Evolutionary conservation across 2,888 invertebrate genomes (phyloP).

Genomic region (Empis livida): DNA sequence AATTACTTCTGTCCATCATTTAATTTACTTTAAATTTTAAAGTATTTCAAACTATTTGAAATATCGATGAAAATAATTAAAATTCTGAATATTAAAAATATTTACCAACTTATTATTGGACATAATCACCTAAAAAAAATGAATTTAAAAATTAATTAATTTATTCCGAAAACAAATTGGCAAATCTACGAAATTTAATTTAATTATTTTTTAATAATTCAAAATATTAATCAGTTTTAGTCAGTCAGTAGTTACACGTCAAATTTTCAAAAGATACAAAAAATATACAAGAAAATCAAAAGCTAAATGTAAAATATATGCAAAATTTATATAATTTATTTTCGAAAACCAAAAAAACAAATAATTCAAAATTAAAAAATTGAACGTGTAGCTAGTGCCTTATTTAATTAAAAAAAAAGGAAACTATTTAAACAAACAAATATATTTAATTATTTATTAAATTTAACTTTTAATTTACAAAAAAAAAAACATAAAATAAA

Average conservation of each 20-base stretch:
- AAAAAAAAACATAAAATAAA: neutral
- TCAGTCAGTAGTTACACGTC: constrained; percentile 35
- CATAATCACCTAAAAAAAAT: too few species aligned
- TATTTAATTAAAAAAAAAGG: constrained; percentile 15
- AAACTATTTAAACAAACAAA: neutral
- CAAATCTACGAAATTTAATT: too few species aligned
- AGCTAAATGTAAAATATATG: neutral
- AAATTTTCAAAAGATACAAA: neutral
- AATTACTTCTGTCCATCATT: too few species aligned
- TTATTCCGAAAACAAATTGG: too few species aligned
- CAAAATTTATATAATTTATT: neutral
- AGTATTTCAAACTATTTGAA: too few species aligned
- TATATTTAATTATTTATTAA: neutral
- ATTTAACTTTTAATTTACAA: neutral
- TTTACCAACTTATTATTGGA: too few species aligned
- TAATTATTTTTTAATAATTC: neutral
- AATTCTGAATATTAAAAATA: too few species aligned
- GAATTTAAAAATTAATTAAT: too few species aligned
- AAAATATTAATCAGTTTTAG: neutral
- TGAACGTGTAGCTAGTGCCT: constrained; percentile 35
- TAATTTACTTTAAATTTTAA: too few species aligned
- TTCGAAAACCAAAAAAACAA: neutral
- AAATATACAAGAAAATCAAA: too few species aligned
- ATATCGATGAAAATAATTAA: too few species aligned
- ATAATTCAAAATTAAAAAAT: neutral